Conservation (phyloP, 2,797 vertebrate genomes). For the Poliocrania exsul region DNA sequence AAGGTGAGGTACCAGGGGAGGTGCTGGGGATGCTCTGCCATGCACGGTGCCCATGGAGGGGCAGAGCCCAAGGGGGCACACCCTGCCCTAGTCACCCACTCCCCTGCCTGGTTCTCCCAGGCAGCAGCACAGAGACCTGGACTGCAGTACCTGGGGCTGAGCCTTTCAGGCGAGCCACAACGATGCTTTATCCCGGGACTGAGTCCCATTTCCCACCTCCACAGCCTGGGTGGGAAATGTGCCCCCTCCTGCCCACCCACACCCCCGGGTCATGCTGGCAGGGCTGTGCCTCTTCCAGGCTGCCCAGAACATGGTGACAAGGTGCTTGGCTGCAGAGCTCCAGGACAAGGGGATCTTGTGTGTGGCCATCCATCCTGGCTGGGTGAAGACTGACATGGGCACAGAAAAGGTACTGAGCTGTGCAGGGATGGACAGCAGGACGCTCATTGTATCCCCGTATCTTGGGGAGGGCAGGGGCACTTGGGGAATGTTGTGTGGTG, state of each 20-base stretch:
- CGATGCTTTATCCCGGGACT: neutral
- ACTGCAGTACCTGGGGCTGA: neutral
- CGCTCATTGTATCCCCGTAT: fast-evolving
- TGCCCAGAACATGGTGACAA: conserved; percentile 54
- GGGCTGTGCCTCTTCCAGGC: conserved; percentile 11
- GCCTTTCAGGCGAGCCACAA: neutral
- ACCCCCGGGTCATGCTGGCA: fast-evolving
- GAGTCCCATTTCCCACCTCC: neutral
- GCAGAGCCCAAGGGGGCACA: neutral
- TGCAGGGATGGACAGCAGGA: neutral
- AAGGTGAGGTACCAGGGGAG: conserved; percentile 2
- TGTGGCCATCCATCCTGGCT: conserved; percentile 37
- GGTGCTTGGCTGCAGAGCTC: conserved; percentile 16
- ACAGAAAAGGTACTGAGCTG: conserved; percentile 17
- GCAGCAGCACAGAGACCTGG: fast-evolving
- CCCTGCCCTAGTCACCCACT: neutral
- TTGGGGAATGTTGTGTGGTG: neutral
- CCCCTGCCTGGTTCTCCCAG: neutral
- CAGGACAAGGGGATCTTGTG: conserved; percentile 45
- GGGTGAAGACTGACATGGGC: conserved; percentile 66
- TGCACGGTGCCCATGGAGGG: fast-evolving
- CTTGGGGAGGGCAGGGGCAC: neutral
- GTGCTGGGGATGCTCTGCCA: neutral
- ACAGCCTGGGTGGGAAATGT: neutral
- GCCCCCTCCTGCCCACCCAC: neutral